Evolutionary conservation across 2,888 invertebrate species (phyloP).

Genomic region (Andrena marginata): DNA sequence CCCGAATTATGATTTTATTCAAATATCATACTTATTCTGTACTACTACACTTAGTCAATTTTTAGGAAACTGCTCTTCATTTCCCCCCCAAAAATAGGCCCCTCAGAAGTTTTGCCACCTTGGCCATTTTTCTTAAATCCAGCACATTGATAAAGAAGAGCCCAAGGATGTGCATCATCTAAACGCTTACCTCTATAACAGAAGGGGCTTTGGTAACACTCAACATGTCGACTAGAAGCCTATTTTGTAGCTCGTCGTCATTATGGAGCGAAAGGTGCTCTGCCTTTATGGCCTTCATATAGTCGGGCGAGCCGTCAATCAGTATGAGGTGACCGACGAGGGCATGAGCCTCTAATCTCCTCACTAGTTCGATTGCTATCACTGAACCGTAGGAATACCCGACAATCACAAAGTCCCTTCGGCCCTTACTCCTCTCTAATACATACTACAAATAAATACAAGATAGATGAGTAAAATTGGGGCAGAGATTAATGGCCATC

Average conservation of each 20-base stretch:
- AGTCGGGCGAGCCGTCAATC: slow-evolving; percentile 94
- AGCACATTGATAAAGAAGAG: not conserved
- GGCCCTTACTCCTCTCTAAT: slow-evolving; percentile 83
- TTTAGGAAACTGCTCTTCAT: too few species aligned
- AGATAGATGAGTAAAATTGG: not conserved
- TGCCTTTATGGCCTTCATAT: slow-evolving; percentile 87
- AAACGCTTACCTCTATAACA: slow-evolving; percentile 81
- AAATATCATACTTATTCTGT: too few species aligned
- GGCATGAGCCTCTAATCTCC: slow-evolving; percentile 89
- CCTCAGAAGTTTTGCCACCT: too few species aligned
- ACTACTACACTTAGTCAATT: too few species aligned
- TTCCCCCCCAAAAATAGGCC: not conserved
- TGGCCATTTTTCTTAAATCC: too few species aligned
- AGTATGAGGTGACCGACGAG: slow-evolving; percentile 89
- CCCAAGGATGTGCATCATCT: not conserved
- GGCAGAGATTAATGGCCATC: not conserved
- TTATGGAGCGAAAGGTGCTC: slow-evolving; percentile 85
- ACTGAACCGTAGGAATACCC: slow-evolving; percentile 96
- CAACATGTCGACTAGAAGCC: slow-evolving; percentile 87
- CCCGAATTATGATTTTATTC: too few species aligned
- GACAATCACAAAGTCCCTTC: slow-evolving; percentile 88
- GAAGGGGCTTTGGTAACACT: slow-evolving; percentile 86
- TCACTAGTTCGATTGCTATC: slow-evolving; percentile 91
- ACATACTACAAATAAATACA: slow-evolving; percentile 86
- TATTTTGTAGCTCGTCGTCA: slow-evolving; percentile 87